Evolutionary conservation across 30 jellyfish, hydroid and myxozoan species (phyloP), one percentile per base, ranked within the genome.

Genomic region (Phacellophora camtschatica): DNA sequence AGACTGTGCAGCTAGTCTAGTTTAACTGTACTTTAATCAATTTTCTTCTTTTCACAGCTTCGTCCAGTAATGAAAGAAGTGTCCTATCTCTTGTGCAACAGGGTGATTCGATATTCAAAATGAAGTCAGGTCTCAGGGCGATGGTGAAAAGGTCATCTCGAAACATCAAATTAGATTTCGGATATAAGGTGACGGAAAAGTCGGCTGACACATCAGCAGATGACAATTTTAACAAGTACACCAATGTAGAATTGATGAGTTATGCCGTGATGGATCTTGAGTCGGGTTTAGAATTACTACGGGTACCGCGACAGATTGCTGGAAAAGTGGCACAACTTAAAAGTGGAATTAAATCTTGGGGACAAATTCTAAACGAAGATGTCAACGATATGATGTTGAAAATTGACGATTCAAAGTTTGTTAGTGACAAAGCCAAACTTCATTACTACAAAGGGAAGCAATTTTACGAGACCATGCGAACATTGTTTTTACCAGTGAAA

Each of bases 61-160:
- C 81, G 20, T 29, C 71, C 6, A 15, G 25, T 29, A 46, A 70
- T 0, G 66, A 71, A 34, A 51, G 50, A 41, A 80, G 91, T 49
- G 33, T 80, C 51, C 39, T 64, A 12, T 63, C 91, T 2, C 16
- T 80, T 66, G 50, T 77, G 7, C 91, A 86, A 15, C 87, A 86
- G 16, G 85, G 78, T 1, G 89, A 78, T 13, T 51, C 96, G 0
- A 72, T 85, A 3, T 92, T 92, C 86, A 65, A 64, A 68, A 55
- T 92, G 84, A 92, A 85, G 56, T 45, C 96, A 34, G 98, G 98
- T 34, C 64, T 92, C 39, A 27, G 85, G 33, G 93, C 98, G 5
- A 48, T 86, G 3, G 34, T 92, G 1, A 32, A 29, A 13, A 86
- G 86, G 43, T 54, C 83, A 9, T 49, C 88, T 12, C 81, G 86